A percentile compares a stretch with the other conserved stretches of the same genome.
These are phyloP conservation scores for Dynastes tityus DNA, from an alignment of 2,888 invertebrate species.

Conservation along the genomic window DNA sequence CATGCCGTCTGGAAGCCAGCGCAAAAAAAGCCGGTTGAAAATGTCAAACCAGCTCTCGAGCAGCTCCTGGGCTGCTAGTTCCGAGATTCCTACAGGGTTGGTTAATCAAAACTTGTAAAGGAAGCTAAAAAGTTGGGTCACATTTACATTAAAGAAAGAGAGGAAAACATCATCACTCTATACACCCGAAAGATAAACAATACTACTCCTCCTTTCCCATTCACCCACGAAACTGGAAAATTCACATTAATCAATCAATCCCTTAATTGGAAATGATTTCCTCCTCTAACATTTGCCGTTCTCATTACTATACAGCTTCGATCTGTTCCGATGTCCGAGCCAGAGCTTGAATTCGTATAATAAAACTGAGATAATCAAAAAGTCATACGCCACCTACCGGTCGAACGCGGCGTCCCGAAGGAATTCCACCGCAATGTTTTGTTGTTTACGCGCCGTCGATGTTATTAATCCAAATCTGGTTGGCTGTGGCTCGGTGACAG, in stretches of 20 bases:
- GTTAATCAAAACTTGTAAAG: too few species aligned
- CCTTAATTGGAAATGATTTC: constrained; percentile 15
- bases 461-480: too few species aligned
- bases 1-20: too few species aligned
- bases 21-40: too few species aligned
- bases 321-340: background rate
- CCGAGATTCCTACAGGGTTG: too few species aligned
- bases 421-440: constrained; percentile 36
- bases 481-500: background rate
- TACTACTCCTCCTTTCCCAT: too few species aligned
- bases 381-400: constrained; percentile 31
- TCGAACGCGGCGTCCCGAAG: constrained; percentile 28
- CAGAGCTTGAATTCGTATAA: constrained; percentile 3
- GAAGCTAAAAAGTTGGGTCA: too few species aligned
- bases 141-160: too few species aligned
- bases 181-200: too few species aligned
- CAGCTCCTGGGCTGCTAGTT: too few species aligned
- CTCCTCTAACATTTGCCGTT: constrained; percentile 11
- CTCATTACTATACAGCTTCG: constrained; percentile 19
- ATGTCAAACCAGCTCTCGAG: too few species aligned
- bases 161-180: too few species aligned
- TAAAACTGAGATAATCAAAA: constrained; percentile 43
- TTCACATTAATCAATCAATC: constrained; percentile 15
- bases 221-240: background rate
- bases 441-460: constrained; percentile 13